Base-by-base conservation (phyloP, 2,888 invertebrate genomes). In the Agriopis marginaria region DNA sequence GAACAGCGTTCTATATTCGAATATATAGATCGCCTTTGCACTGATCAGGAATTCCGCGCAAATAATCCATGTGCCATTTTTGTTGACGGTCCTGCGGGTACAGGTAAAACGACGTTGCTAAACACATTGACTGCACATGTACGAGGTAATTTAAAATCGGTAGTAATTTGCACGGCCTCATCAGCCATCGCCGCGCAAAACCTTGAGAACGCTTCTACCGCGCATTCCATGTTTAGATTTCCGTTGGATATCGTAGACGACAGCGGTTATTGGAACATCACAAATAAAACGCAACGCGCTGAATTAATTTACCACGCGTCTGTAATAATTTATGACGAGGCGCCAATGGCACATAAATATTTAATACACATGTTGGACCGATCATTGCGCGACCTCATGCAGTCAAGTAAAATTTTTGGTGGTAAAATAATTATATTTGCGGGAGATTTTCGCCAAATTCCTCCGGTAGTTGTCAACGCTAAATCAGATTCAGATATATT, bases 361-460 rank as follows among this genome's bases (percentile, higher is more conserved):
- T 11, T 58, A 44, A 58, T 58, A 1, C 42, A 58, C 4, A 8
- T 58, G 1, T 58, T 58, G 11, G 56, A 58, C 17, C 6, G 42
- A 5, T 58, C 66, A 44, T 55, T 66, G 61, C 60, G 55, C 42
- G 66, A 66, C 42, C 42, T 66, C 0, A 66, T 66, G 61, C 12
- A 39, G 4, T 51, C n/a, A 1, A 50, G 42, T 42, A 61, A 49
- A 55, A 61, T 66, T 6, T 66, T 66, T 50, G 63, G 68, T 9
- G 60, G 68, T 12, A 64, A 68, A 68, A 61, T 61, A 0, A 50
- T 68, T 7, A 56, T 68, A 6, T 69, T 65, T 56, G 69, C 69
- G 7, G 64, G 69, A 5, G 68, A 69, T 61, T 69, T 69, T 45
- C 40, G 56, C 23, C 69, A 65, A 47, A 69, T 65, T 23, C 56